These are phyloP conservation scores for Syngnathus scovelli DNA, from an alignment of 2,113 vertebrate species.

Conservation along the genomic window DNA sequence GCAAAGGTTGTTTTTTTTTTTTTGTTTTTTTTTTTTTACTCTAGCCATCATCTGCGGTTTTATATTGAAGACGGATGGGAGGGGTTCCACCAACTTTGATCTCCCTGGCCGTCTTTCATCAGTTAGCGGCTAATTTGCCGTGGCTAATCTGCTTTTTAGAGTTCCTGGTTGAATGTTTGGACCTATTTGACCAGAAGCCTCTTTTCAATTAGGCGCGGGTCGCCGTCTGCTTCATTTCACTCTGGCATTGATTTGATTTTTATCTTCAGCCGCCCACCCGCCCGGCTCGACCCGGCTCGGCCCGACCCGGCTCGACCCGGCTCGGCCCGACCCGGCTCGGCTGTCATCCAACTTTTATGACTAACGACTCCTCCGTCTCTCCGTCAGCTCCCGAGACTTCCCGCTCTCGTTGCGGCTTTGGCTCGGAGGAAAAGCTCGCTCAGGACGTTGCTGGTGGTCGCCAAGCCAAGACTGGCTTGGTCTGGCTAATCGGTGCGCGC, in stretches of 20 bases:
- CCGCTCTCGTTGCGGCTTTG: neutral
- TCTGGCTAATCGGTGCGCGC: neutral
- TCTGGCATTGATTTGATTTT: slow-evolving; percentile 33
- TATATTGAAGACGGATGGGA: neutral
- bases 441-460: neutral
- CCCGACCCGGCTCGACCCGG: too few relatives aligned
- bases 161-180: slow-evolving; percentile 19
- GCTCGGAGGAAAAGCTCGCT: neutral
- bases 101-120: neutral
- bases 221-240: slow-evolving; percentile 27
- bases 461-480: neutral
- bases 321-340: neutral
- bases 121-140: neutral
- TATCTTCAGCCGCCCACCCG: slow-evolving; percentile 7
- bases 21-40: neutral
- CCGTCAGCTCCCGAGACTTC: slow-evolving; percentile 18
- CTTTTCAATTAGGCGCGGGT: slow-evolving; percentile 25
- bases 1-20: neutral
- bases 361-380: slow-evolving; percentile 7
- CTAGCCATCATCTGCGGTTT: neutral
- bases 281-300: too few relatives aligned
- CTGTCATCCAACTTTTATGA: slow-evolving; percentile 30
- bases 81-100: neutral
- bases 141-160: slow-evolving; percentile 3
- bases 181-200: slow-evolving; percentile 15